Base-by-base conservation (phyloP, 2,888 invertebrate species). In the Acleris cristana region DNA sequence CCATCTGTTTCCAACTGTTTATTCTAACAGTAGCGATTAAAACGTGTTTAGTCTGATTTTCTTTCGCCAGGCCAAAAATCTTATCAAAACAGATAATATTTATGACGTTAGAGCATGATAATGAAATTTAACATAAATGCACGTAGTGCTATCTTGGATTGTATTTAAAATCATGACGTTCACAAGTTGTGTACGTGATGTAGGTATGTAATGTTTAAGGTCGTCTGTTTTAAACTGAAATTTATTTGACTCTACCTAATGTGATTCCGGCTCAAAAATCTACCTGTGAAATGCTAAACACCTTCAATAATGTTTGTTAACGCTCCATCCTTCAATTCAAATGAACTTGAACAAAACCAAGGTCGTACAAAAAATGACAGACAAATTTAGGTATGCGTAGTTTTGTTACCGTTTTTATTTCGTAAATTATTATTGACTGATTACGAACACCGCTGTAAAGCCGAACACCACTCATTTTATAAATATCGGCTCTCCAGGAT, bases 21-120 rank as follows among this genome's bases (percentile, higher is more conserved):
- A 74, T 73, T 74, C 70, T 58, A 69, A 72, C 70, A 67, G 64
- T 70, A 71, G 73, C 74, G 78, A 81, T 84, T 80, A 82, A 80
- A 78, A 85, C 85, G 84, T 85, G 86, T 85, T 81, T 73, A 79
- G 81, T 79, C 75, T 71, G 73, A 74, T 72, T 81, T 80, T 79
- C 77, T 81, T 76, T 77, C 75, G 76, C 72, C 76, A 72, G 76
- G 76, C 77, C 78, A 76, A 79, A 82, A 88, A 82, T 80, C 81
- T 89, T 89, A 90, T 90, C 90, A 79, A 60, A 76, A 73, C 71
- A 85, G 86, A 89, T 87, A 87, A 81, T 75, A 70, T 73, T 71
- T 73, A 74, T 88, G 86, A 88, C 89, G 87, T 82, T 79, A 72
- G 74, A 73, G 70, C 82, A 83, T 82, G 84, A 80, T 82, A 79